Conservation (phyloP, 2,113 vertebrate genomes). For the Acrocephalus kingi region DNA sequence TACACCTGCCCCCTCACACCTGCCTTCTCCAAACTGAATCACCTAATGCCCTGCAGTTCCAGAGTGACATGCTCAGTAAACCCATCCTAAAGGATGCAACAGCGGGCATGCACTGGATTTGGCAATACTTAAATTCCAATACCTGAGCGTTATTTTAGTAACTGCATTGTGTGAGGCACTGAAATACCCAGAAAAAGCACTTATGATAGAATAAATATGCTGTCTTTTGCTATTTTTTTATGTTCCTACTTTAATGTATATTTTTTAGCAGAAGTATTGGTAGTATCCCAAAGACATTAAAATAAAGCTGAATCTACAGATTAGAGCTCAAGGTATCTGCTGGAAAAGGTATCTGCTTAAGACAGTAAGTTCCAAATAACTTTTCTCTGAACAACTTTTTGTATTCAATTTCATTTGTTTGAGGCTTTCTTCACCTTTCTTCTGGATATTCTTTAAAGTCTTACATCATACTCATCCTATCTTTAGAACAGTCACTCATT, state of each 20-base stretch:
- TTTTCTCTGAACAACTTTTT: neutral
- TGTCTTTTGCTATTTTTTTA: neutral
- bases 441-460: neutral
- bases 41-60: neutral
- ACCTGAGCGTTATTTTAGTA: neutral
- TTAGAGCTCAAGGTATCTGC: neutral
- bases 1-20: neutral
- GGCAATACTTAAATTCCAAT: neutral
- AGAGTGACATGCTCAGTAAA: neutral
- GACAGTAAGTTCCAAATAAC: neutral
- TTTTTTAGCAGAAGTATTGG: neutral
- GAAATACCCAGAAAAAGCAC: neutral
- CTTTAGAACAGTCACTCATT: neutral
- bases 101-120: neutral
- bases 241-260: neutral
- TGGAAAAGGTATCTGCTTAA: conserved; percentile 36
- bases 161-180: neutral
- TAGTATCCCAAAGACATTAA: conserved; percentile 38
- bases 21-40: neutral
- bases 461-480: neutral
- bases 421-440: neutral
- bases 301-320: conserved; percentile 50
- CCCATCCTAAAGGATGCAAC: neutral
- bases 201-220: neutral
- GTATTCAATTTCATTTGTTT: neutral